Base-by-base conservation (phyloP, 1,140 invertebrate genomes). In the Galendromus occidentalis region DNA sequence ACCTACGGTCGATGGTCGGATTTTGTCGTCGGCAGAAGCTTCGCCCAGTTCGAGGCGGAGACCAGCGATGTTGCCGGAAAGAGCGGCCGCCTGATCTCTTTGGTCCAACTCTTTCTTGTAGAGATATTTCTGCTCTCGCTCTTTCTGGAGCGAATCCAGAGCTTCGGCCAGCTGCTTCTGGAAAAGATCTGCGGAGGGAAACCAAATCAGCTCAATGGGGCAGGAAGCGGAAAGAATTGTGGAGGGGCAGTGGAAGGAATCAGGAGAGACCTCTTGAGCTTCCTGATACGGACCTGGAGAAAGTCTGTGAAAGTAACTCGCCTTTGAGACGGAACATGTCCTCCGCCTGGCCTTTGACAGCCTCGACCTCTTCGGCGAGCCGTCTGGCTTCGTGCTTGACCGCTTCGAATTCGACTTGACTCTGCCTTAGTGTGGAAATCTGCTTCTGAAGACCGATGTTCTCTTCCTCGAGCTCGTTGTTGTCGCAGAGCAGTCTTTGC, bases 161-260 rank as follows among this genome's bases (percentile, higher is more conserved):
- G 94, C 92, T 75, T 98, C 94, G 74, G 96, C 90, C 79, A 97
- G 85, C 78, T 98, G 93, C 73, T 92, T 86, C 72, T 97, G 93
- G 25, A 89, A 88, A 18, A 73, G 12, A 59, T 22, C 51, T 59
- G 22, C 33, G 33, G 9, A 39, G 9, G 9, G 33, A 9, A 39
- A 39, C 4, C 9, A 4, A 39, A 39, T 39, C n/a, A n/a, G n/a
- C 9, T 9, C 33, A 39, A 9, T 6, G n/a, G n/a, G n/a, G n/a
- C n/a, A n/a, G n/a, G n/a, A n/a, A n/a, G n/a, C n/a, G n/a, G n/a
- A n/a, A n/a, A n/a, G n/a, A n/a, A n/a, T n/a, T n/a, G n/a, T n/a
- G n/a, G n/a, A n/a, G n/a, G n/a, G n/a, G n/a, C 9, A n/a, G n/a
- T n/a, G n/a, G n/a, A n/a, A n/a, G n/a, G n/a, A n/a, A n/a, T n/a